phyloP scores from a whole-genome alignment of 2,113 vertebrate genomes.

The Cranoglanis bouderius region DNA sequence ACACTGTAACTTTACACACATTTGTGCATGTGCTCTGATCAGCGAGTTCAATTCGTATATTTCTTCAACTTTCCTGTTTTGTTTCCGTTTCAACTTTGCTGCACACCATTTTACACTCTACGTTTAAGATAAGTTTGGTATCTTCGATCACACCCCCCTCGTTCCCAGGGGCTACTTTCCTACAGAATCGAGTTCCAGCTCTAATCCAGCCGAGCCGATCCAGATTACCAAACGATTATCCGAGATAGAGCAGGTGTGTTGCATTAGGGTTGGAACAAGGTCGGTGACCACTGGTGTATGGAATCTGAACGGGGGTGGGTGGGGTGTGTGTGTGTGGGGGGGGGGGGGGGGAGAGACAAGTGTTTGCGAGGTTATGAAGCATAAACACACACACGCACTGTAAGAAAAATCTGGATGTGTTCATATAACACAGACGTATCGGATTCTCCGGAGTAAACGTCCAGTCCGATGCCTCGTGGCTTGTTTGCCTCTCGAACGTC shows the following conservation, averaged over 20 bases:
- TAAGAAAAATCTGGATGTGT: not conserved
- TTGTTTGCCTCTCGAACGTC: not conserved
- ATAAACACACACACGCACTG: not conserved
- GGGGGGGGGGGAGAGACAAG: not conserved
- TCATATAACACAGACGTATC: not conserved
- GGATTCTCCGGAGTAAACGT: not conserved
- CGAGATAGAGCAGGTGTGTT: not conserved
- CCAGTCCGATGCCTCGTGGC: conserved; percentile 5
- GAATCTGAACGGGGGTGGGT: not conserved
- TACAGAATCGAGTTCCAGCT: not conserved
- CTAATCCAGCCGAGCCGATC: not conserved
- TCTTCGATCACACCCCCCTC: not conserved
- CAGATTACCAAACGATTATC: not conserved
- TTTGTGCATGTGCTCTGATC: not conserved
- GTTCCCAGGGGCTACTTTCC: not conserved
- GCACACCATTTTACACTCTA: not conserved
- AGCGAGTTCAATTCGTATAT: not conserved
- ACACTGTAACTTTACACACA: not conserved
- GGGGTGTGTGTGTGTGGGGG: too few relatives aligned
- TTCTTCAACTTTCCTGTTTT: not conserved
- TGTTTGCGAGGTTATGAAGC: not conserved
- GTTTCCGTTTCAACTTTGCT: not conserved
- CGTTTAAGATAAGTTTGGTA: not conserved
- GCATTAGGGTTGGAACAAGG: not conserved
- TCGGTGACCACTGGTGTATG: conserved; percentile 2